These are phyloP conservation scores for Chrysomela aeneicollis DNA, from an alignment of 2,888 invertebrate genomes.

Conservation along the genomic window DNA sequence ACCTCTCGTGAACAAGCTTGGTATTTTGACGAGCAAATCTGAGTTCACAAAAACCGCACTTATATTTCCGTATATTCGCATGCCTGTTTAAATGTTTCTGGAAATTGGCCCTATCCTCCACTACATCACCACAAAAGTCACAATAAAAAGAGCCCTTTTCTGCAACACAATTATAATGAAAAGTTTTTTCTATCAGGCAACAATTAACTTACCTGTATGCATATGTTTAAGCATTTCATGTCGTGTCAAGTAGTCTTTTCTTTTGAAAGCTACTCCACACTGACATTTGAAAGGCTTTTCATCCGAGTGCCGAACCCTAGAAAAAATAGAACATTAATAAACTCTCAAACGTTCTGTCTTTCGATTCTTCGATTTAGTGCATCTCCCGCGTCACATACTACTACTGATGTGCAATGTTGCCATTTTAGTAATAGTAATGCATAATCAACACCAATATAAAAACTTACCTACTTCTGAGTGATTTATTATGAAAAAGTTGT, in stretches of 20 bases:
- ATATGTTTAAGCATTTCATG: slow-evolving; percentile 1
- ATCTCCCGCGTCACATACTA: too few species aligned
- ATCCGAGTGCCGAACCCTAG: slow-evolving; percentile 18
- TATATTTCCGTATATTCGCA: slow-evolving; percentile 13
- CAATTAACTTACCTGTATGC: too few species aligned
- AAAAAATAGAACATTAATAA: too few species aligned
- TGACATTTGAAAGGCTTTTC: slow-evolving; percentile 13
- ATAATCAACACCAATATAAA: too few species aligned
- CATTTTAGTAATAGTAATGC: too few species aligned
- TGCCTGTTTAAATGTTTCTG: slow-evolving; percentile 12
- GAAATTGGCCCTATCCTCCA: slow-evolving; percentile 4
- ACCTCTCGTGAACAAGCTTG: slow-evolving; percentile 19
- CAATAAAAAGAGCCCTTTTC: slow-evolving; percentile 3
- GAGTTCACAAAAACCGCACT: slow-evolving; percentile 23
- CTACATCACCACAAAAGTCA: slow-evolving; percentile 12
- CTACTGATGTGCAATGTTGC: too few species aligned
- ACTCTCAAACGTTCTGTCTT: too few species aligned
- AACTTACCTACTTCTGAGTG: too few species aligned
- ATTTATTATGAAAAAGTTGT: too few species aligned
- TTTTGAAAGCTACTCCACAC: slow-evolving; percentile 16
- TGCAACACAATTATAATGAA: slow-evolving; percentile 13
- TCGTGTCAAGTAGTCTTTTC: slow-evolving; percentile 17
- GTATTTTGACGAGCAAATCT: slow-evolving; percentile 14
- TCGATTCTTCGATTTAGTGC: too few species aligned
- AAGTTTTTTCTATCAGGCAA: too few species aligned